Evolutionary conservation across 2,888 invertebrate species (phyloP).

Genomic region (Xanthia togata): DNA sequence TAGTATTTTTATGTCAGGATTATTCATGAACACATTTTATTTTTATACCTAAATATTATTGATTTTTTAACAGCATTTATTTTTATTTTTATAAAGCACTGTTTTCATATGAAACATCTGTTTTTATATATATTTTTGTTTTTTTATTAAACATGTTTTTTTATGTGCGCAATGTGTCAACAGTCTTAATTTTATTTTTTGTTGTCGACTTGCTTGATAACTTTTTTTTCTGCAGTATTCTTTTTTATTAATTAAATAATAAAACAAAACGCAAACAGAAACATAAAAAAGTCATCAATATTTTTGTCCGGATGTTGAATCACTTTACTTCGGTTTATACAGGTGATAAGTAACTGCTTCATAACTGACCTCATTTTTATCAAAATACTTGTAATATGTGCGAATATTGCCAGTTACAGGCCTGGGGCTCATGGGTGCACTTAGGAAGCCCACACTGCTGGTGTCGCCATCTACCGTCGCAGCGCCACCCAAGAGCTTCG

Average conservation of each 20-base stretch:
- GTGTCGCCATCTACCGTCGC: conserved; percentile 79
- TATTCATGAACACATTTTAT: neutral
- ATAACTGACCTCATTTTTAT: conserved; percentile 3
- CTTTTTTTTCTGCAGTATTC: too few relatives aligned
- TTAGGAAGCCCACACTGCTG: conserved; percentile 83
- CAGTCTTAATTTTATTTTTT: too few relatives aligned
- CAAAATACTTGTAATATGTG: conserved; percentile 52
- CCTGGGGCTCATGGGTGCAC: conserved; percentile 82
- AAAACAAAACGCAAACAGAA: too few relatives aligned
- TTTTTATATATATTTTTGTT: conserved; percentile 8
- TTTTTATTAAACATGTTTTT: neutral
- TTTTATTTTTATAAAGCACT: neutral
- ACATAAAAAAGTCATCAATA: too few relatives aligned
- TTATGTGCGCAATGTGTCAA: neutral
- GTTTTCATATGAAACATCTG: too few relatives aligned
- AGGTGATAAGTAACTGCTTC: neutral
- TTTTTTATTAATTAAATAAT: too few relatives aligned
- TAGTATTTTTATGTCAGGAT: neutral
- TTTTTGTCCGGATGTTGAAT: too few relatives aligned
- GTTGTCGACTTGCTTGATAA: too few relatives aligned
- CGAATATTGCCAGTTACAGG: conserved; percentile 71
- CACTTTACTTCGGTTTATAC: neutral
- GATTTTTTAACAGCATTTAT: neutral
- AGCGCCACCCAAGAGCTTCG: conserved; percentile 84
- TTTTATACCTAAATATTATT: neutral